These are phyloP conservation scores for Platanista minor DNA, from an alignment of 2,113 vertebrate species.

Conservation along the genomic window DNA sequence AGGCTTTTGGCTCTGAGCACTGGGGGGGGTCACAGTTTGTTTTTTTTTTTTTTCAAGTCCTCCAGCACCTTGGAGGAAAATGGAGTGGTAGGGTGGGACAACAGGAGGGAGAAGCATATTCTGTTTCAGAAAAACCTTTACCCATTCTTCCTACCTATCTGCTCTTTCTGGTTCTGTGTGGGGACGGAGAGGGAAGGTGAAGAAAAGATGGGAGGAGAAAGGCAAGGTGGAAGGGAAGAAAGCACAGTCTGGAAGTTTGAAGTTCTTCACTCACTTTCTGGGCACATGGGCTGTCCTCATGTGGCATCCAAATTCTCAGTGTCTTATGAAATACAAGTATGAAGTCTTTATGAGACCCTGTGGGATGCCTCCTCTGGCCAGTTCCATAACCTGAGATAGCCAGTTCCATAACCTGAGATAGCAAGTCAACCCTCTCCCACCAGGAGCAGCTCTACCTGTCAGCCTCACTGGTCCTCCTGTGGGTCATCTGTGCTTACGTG, in stretches of 20 bases:
- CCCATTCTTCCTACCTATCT: neutral
- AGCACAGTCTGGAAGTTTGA: neutral
- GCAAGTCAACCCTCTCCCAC: neutral
- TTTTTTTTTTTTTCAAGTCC: neutral
- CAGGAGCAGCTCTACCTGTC: neutral
- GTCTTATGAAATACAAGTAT: neutral
- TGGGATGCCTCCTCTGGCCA: neutral
- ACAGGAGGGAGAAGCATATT: rapidly evolving
- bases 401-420: neutral
- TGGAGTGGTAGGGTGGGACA: neutral
- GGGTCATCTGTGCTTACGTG: neutral
- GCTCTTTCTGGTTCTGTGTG: neutral
- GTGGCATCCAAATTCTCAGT: neutral
- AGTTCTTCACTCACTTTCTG: neutral
- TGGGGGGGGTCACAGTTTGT: neutral
- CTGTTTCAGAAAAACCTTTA: neutral
- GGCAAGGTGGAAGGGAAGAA: neutral
- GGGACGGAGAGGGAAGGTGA: neutral
- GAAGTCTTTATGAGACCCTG: neutral
- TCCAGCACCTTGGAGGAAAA: neutral
- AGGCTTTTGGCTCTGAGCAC: neutral
- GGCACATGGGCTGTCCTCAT: neutral
- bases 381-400: neutral
- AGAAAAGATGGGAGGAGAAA: neutral
- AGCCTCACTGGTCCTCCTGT: no score